Evolutionary conservation across 2,113 vertebrate species (phyloP), one percentile per base, ranked within the genome.

Genomic region (Rhynchomys soricoides): DNA sequence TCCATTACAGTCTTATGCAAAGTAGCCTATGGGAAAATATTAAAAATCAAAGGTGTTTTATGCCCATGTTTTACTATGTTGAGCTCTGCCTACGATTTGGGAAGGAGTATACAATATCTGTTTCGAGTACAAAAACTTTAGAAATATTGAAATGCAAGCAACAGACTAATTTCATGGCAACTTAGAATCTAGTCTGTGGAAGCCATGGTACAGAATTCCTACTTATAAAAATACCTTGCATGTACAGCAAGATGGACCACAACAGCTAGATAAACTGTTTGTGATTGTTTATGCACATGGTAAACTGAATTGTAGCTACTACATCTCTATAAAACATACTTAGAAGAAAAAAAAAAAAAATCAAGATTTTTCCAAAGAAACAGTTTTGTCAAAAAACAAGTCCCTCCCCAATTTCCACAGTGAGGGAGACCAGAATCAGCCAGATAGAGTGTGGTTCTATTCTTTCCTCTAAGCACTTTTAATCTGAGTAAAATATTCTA

Each of bases 191-290:
- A 87, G 96, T 97, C 87, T 34, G 37, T 45, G 48, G 79, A 95
- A 87, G 83, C n/a, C 64, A 89, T 40, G 13, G 90, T 81, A 64
- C 7, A 59, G 59, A 94, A 90, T 43, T 83, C 92, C 17, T 86
- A 40, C 73, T 17, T 62, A 68, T 21, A 66, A 17, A 95, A 88
- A 7, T 64, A 34, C 16, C 43, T 92, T 97, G 96, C 91, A 94
- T 92, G 70, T 0, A 0, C 91, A 96, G 87, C 96, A 96, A 97
- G 87, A 97, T 50, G 93, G 66, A 96, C 11, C 70, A 90, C 87
- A 97, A 85, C 57, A 96, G 66, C 82, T 79, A 90, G 90, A 74
- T 64, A 93, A 98, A 92, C 96, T n/a, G 96, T 96, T 96, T 83
- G 92, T 62, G 95, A 97, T 85, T 8, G 55, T 71, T 7, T 57